A percentile compares a stretch with the other conserved stretches of the same genome.
These are phyloP conservation scores for Cladopsammia gracilis DNA, from an alignment of 64 coral and sea anemone genomes.

Conservation along the genomic window DNA sequence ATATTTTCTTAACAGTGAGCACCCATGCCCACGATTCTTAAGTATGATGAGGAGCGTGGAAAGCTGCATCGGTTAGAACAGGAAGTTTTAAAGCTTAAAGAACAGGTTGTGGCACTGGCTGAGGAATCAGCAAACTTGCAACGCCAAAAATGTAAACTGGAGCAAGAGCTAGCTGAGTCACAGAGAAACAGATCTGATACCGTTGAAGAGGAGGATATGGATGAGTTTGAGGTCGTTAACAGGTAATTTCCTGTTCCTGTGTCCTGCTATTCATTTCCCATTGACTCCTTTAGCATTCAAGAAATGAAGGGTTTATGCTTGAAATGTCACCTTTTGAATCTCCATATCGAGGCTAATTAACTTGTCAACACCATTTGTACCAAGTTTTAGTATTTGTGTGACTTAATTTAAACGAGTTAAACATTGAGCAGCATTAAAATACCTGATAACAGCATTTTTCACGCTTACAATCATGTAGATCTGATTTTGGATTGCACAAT, in stretches of 20 bases:
- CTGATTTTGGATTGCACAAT: too few relatives aligned
- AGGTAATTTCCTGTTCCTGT: constrained; percentile 35
- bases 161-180: constrained; percentile 60
- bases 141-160: constrained; percentile 73
- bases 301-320: too few relatives aligned
- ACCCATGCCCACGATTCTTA: constrained; percentile 90
- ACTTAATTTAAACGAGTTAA: too few relatives aligned
- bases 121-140: constrained; percentile 76
- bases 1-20: constrained; percentile 69
- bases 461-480: too few relatives aligned
- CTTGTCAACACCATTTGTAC: too few relatives aligned
- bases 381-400: too few relatives aligned
- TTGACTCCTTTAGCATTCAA: too few relatives aligned
- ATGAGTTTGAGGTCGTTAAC: constrained; percentile 84
- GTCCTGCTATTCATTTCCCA: too few relatives aligned
- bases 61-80: constrained; percentile 75
- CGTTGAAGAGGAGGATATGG: constrained; percentile 82
- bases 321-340: too few relatives aligned
- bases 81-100: constrained; percentile 80
- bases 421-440: too few relatives aligned
- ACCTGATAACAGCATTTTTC: too few relatives aligned
- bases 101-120: constrained; percentile 80
- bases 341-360: too few relatives aligned
- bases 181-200: constrained; percentile 38
- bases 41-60: constrained; percentile 90